Conservation (phyloP, 2,888 invertebrate genomes). For the Germaria angustata region DNA sequence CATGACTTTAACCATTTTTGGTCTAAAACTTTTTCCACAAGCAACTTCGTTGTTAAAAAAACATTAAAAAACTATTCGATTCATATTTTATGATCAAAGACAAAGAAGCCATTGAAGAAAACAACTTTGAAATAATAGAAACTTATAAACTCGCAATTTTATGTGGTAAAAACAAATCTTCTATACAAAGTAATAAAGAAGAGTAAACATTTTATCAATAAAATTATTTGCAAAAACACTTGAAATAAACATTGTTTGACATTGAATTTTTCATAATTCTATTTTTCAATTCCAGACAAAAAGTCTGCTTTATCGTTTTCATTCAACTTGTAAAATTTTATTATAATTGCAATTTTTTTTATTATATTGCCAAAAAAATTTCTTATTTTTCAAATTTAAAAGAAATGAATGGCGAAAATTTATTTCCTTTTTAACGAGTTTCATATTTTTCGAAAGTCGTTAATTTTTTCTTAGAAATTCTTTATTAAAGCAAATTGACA, state of each 20-base stretch:
- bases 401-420: no score
- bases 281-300: constrained; percentile 42
- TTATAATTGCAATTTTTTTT: constrained; percentile 26
- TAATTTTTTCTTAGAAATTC: not conserved
- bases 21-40: constrained; percentile 41
- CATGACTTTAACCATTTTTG: constrained; percentile 77
- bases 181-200: constrained; percentile 28
- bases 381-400: not conserved
- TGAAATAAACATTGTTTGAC: constrained; percentile 23
- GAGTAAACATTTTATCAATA: constrained; percentile 29
- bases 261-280: constrained; percentile 8
- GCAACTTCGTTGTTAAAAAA: not conserved
- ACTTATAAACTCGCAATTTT: not conserved
- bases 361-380: not conserved
- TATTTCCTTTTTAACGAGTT: no score
- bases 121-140: not conserved
- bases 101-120: constrained; percentile 48
- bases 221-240: constrained; percentile 25
- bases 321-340: constrained; percentile 33
- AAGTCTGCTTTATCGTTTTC: constrained; percentile 61
- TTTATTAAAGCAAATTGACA: constrained; percentile 48
- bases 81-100: constrained; percentile 29
- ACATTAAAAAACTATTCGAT: not conserved
- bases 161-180: not conserved
- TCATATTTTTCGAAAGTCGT: not conserved